Evolutionary conservation across 1,140 invertebrate genomes (phyloP), one percentile per base, ranked within the genome.

Genomic region (Apis cerana): DNA sequence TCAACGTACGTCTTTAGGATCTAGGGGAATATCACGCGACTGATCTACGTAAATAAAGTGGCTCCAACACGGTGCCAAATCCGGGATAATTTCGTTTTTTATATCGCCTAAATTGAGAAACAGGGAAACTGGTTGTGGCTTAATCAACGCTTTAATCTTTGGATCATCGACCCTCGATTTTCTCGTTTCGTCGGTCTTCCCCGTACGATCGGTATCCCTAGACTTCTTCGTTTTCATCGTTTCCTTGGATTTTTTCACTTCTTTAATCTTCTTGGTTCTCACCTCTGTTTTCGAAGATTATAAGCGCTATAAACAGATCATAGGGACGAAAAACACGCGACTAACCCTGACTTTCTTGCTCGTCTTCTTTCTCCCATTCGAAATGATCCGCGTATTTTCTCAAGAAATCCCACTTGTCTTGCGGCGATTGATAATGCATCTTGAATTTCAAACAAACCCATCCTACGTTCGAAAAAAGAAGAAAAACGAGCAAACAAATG

Each of bases 1-100:
- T 3, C 11, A 2, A 71, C 65, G 43, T 89, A 90, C 88, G 9
- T 87, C 83, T 74, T 80, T 85, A 0, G 91, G 91, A 74, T 92
- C 87, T 27, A 93, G 79, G 4, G 93, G 92, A 64, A 92, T 80
- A 75, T 91, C 89, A 59, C 92, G 91, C 9, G 88, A 87, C 76
- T 91, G 86, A 23, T 88, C 85, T 2, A 94, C 59, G n/a, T 92
- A 82, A 56, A 93, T 75, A 21, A 86, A 67, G 78, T 92, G 91
- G 75, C 76, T 85, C 82, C 81, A 90, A 54, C 90, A 92, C 4
- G 89, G 89, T 12, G 88, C n/a, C n/a, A 75, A 3, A 90, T 89
- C 90, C 0, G 86, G 76, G 21, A 90, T 75, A 17, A 48, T 58
- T 4, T 85, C 85, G 21, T 81, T 59, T 65, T 71, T 80, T 71